Evolutionary conservation across 2,797 vertebrate genomes (phyloP).

Genomic region (Chelon labrosus): DNA sequence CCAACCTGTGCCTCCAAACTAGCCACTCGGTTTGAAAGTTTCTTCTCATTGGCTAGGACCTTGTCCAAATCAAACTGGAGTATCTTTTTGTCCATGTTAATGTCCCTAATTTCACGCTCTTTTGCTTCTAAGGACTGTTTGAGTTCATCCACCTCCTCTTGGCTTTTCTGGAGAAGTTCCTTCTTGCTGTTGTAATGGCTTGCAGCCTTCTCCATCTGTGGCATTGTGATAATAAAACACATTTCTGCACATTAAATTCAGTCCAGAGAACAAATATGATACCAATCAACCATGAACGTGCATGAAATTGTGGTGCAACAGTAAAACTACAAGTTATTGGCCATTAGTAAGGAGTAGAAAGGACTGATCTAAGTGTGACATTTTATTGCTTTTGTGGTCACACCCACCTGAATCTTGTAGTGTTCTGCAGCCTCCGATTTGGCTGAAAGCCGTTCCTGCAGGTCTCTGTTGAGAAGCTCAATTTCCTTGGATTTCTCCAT

Average conservation of each 20-base stretch:
- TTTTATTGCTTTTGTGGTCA: neutral
- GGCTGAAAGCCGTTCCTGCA: slow-evolving; percentile 84
- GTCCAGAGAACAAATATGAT: neutral
- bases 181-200: slow-evolving; percentile 91
- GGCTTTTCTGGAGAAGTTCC: slow-evolving; percentile 89
- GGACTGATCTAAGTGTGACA: neutral
- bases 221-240: slow-evolving; percentile 7
- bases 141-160: slow-evolving; percentile 81
- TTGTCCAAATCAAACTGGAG: slow-evolving; percentile 88
- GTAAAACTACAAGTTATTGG: neutral
- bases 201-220: slow-evolving; percentile 92
- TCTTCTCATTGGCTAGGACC: slow-evolving; percentile 76
- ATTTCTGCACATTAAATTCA: neutral
- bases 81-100: slow-evolving; percentile 78
- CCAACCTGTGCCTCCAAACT: slow-evolving; percentile 91
- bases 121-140: slow-evolving; percentile 79
- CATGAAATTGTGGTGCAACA: neutral
- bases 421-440: slow-evolving; percentile 89
- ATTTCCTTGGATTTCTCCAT: slow-evolving; percentile 59
- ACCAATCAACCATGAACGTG: neutral
- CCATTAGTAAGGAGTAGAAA: neutral
- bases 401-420: slow-evolving; percentile 91
- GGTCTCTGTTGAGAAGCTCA: slow-evolving; percentile 76
- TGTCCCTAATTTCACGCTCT: slow-evolving; percentile 81
- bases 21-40: slow-evolving; percentile 81